A percentile compares a stretch with the other conserved stretches of the same genome.
Evolutionary conservation across 2,888 invertebrate species (phyloP).

Genomic region (Campoletis raptor): DNA sequence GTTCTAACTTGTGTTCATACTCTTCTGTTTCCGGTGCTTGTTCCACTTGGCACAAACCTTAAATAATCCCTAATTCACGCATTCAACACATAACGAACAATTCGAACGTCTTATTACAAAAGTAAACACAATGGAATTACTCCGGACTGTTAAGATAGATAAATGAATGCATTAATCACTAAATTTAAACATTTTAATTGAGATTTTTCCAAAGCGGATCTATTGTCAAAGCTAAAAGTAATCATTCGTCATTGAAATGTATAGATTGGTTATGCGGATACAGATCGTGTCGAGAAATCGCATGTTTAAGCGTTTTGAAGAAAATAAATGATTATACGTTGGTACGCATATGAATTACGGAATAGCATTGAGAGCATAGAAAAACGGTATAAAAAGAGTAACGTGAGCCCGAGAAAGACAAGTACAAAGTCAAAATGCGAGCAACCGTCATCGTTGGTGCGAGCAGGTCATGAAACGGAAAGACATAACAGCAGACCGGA

Average conservation of each 20-base stretch:
- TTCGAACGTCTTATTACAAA: not conserved
- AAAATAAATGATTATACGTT: too few relatives aligned
- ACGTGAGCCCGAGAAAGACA: not conserved
- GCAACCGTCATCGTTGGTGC: conserved; percentile 15
- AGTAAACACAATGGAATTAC: too few relatives aligned
- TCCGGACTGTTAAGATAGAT: too few relatives aligned
- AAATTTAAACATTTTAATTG: too few relatives aligned
- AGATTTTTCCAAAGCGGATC: too few relatives aligned
- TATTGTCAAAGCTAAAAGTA: too few relatives aligned
- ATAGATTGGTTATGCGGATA: too few relatives aligned
- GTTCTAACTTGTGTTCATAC: conserved; percentile 29
- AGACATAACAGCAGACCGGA: conserved; percentile 20
- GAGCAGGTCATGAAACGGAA: conserved; percentile 32
- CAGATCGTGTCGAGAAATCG: not conserved
- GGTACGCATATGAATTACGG: conserved; percentile 29
- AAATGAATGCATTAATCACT: too few relatives aligned
- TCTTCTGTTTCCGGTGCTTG: conserved; percentile 35
- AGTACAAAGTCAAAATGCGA: conserved; percentile 31
- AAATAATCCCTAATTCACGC: conserved; percentile 78
- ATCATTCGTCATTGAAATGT: too few relatives aligned
- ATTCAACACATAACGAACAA: conserved; percentile 4
- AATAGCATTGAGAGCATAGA: not conserved
- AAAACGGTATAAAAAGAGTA: not conserved
- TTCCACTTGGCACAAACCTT: conserved; percentile 77
- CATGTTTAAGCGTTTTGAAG: too few relatives aligned